These are phyloP conservation scores for Myanophis thanlyinensis DNA, from an alignment of 2,113 vertebrate species.

Conservation along the genomic window DNA sequence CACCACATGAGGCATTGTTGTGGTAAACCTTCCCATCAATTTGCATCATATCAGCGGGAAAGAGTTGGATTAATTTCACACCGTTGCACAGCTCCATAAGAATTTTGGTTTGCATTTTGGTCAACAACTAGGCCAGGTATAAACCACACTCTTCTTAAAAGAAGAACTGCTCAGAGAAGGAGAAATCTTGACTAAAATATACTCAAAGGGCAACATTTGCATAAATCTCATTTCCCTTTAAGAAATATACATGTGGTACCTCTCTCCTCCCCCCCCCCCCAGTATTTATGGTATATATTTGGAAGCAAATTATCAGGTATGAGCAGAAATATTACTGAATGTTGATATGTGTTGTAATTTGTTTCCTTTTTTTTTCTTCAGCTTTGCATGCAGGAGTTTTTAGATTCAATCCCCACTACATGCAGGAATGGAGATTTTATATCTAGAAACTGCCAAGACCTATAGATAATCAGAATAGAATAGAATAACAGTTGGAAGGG, in stretches of 20 bases:
- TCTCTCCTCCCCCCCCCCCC: background rate
- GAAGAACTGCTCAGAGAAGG: constrained; percentile 3
- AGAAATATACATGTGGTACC: background rate
- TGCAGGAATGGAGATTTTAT: background rate
- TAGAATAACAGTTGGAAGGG: too few species aligned
- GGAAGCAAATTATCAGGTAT: background rate
- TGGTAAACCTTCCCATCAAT: constrained; percentile 32
- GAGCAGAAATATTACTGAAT: background rate
- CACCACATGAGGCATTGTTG: constrained; percentile 8
- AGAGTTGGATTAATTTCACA: constrained; percentile 25
- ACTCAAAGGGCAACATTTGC: background rate
- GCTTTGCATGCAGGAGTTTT: background rate
- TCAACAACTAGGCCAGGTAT: background rate
- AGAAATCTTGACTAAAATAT: background rate
- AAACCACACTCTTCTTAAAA: constrained; percentile 20
- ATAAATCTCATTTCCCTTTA: background rate
- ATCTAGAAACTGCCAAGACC: too few species aligned
- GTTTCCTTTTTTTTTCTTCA: background rate
- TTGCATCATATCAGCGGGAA: constrained; percentile 26
- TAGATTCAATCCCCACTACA: background rate
- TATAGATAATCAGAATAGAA: background rate
- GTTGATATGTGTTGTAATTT: background rate
- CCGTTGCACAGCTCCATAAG: constrained; percentile 39
- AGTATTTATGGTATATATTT: background rate
- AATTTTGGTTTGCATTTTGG: constrained; percentile 48